phyloP scores from a whole-genome alignment of 2,113 vertebrate genomes.

The Nettapus auritus region DNA sequence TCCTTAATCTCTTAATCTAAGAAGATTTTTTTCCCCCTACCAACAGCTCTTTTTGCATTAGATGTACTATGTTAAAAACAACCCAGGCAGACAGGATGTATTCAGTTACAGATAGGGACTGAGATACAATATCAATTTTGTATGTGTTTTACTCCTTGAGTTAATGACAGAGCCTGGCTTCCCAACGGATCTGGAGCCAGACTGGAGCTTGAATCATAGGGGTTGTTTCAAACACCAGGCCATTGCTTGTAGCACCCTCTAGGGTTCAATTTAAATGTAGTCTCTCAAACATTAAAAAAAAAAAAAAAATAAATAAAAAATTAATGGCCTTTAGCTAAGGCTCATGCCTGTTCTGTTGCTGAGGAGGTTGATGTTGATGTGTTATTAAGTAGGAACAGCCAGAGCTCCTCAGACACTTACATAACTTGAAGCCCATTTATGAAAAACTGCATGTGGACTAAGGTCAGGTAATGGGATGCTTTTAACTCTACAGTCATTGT shows the following conservation, averaged over 20 bases:
- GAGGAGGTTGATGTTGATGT: neutral
- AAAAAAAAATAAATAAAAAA: too few species aligned
- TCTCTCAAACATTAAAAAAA: neutral
- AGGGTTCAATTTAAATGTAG: neutral
- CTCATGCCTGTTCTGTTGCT: neutral
- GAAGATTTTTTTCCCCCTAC: neutral
- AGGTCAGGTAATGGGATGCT: neutral
- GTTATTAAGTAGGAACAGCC: neutral
- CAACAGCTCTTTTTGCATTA: neutral
- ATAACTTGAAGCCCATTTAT: constrained; percentile 34
- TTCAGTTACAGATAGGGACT: neutral
- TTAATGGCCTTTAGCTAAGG: neutral
- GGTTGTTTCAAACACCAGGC: too few species aligned
- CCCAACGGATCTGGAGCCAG: neutral
- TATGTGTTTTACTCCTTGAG: neutral
- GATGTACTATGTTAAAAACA: neutral
- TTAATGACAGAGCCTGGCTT: neutral
- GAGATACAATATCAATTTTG: neutral
- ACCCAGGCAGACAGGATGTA: neutral
- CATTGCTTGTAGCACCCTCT: neutral
- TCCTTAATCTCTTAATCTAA: neutral
- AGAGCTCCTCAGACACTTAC: neutral
- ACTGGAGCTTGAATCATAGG: neutral
- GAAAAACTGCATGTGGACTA: neutral
- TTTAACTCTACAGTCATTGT: neutral